Percentiles rank a stretch among this genome's conserved stretches.
phyloP scores from a whole-genome alignment of 1,140 invertebrate species.

The Aleiodes sp. region DNA sequence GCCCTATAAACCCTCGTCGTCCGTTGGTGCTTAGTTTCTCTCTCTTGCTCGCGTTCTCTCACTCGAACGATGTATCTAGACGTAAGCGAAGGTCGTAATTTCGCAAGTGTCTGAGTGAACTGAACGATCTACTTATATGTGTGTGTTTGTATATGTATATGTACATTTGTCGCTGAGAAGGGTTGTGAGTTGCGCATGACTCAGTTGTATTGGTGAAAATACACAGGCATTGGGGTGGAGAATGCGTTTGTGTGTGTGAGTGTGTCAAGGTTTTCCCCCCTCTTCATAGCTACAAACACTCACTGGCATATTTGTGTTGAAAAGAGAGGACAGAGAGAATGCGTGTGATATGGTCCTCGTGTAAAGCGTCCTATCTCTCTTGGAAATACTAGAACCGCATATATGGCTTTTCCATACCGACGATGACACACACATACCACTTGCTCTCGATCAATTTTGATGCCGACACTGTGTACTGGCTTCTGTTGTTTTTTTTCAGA shows the following conservation, averaged over 20 bases:
- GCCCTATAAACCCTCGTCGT: slow-evolving; percentile 54
- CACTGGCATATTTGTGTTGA: neutral
- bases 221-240: neutral
- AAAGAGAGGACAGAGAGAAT: neutral
- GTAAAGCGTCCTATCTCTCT: too few relatives aligned
- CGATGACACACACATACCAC: too few relatives aligned
- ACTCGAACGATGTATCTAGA: slow-evolving; percentile 54
- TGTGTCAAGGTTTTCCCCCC: neutral
- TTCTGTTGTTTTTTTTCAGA: too few relatives aligned
- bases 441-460: neutral
- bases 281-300: neutral
- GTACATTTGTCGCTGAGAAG: neutral
- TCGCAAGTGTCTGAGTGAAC: slow-evolving; percentile 52
- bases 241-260: neutral
- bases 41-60: slow-evolving; percentile 31
- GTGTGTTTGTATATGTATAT: too few relatives aligned
- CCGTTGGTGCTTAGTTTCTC: slow-evolving; percentile 35
- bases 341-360: neutral
- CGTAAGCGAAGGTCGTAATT: slow-evolving; percentile 57
- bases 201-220: neutral
- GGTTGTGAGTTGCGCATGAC: neutral
- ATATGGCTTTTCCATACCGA: too few relatives aligned
- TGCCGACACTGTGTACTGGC: slow-evolving; percentile 23
- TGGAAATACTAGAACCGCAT: too few relatives aligned
- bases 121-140: slow-evolving; percentile 15